Evolutionary conservation across 2,888 invertebrate species (phyloP), one percentile per base, ranked within the genome.

Genomic region (Emesis furor): DNA sequence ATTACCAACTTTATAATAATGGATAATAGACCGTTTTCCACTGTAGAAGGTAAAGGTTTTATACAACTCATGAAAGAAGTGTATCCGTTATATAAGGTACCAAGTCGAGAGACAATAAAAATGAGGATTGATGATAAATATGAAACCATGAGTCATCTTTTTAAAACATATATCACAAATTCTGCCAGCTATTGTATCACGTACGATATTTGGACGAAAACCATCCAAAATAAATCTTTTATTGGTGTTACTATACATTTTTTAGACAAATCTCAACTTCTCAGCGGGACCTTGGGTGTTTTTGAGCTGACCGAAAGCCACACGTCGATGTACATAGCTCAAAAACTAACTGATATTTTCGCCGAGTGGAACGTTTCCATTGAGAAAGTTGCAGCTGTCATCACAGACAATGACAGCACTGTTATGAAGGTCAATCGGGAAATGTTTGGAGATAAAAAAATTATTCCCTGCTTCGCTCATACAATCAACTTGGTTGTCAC

Each of bases 391-490:
- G 74, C 86, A 67, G 83, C 83, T 73, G 68, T 83, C 39, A 71
- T 85, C 24, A 88, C 86, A 65, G 86, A 85, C 51, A 88, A 85
- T 78, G 85, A 82, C 76, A 82, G 79, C 51, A 86, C 82, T 42
- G 76, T 86, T 62, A 82, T 85, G 79, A 85, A 83, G 59, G 86
- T 77, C 6, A 77, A 77, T 30, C 24, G 71, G 12, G 72, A 77
- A 24, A 77, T 83, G 82, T 84, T 85, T 82, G 83, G 84, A 67
- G 81, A 71, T 78, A 84, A 81, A 83, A 86, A 86, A 79, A 81
- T 62, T 32, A 84, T 79, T 59, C 84, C 83, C 10, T 83, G 86
- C 42, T 83, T 84, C 35, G 84, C 82, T 82, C 86, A 86, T 69
- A 84, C 82, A 59, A 67, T 86, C 7, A 86, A 86, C 68, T 80